Evolutionary conservation across 2,797 vertebrate genomes (phyloP).

Genomic region (Acanthurus tractus): DNA sequence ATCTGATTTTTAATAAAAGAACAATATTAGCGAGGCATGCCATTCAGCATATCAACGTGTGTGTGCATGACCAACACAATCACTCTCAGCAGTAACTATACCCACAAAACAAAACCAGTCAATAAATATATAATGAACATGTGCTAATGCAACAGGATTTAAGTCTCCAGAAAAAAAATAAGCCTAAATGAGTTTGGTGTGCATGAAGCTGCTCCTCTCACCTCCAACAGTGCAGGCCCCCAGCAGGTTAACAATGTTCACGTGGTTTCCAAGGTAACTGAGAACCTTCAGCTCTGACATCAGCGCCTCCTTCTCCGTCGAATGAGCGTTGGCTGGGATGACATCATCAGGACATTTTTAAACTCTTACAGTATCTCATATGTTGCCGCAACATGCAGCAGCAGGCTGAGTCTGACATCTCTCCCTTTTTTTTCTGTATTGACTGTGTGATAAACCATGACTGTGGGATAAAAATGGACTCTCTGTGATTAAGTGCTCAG

Average conservation of each 20-base stretch:
- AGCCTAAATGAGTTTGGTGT: not conserved
- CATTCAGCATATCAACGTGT: constrained; percentile 25
- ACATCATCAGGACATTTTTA: constrained; percentile 49
- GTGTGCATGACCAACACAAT: not conserved
- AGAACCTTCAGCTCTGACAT: constrained; percentile 99
- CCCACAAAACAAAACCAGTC: constrained; percentile 24
- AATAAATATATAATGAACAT: constrained; percentile 11
- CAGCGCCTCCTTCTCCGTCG: constrained; percentile 96
- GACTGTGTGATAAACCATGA: too few relatives aligned
- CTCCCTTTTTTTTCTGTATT: not conserved
- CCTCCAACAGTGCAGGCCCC: constrained; percentile 97
- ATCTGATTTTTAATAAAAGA: constrained; percentile 63
- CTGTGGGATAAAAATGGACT: too few relatives aligned
- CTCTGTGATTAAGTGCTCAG: too few relatives aligned
- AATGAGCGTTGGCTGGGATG: constrained; percentile 92
- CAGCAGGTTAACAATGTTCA: constrained; percentile 97
- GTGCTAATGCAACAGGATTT: not conserved
- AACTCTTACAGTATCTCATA: not conserved
- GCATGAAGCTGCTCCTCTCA: constrained; percentile 64
- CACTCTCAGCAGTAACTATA: constrained; percentile 2
- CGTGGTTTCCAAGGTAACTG: constrained; percentile 96
- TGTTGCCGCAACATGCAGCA: not conserved
- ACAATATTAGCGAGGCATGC: constrained; percentile 14
- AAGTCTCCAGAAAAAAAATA: not conserved
- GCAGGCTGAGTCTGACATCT: not conserved